phyloP scores from a whole-genome alignment of 2,888 invertebrate genomes.

The Apamea monoglypha region DNA sequence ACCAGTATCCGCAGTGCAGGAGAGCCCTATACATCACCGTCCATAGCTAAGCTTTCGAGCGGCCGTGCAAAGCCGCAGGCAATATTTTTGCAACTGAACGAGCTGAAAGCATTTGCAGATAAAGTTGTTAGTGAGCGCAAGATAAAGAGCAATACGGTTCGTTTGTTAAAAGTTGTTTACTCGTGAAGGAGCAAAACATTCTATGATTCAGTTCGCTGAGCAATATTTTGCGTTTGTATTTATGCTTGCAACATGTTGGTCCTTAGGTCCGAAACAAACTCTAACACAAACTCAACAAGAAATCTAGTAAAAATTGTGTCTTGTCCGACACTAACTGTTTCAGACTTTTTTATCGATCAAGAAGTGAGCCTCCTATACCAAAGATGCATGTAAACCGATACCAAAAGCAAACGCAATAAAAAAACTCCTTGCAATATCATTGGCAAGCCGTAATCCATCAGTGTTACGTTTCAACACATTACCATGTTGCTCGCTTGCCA shows the following conservation, averaged over 20 bases:
- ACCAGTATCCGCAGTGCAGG: slow-evolving; percentile 66
- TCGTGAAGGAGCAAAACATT: not conserved
- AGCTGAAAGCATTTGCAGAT: slow-evolving; percentile 57
- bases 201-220: not conserved
- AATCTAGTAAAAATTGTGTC: not conserved
- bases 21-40: slow-evolving; percentile 40
- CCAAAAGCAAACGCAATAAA: slow-evolving; percentile 31
- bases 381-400: slow-evolving; percentile 41
- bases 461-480: slow-evolving; percentile 74
- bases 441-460: slow-evolving; percentile 57
- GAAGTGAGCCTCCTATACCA: not conserved
- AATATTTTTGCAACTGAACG: slow-evolving; percentile 58
- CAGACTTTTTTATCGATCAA: slow-evolving; percentile 3
- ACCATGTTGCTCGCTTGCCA: slow-evolving; percentile 70
- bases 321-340: slow-evolving; percentile 13
- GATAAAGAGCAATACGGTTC: slow-evolving; percentile 43
- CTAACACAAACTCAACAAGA: not conserved
- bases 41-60: slow-evolving; percentile 37
- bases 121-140: slow-evolving; percentile 44
- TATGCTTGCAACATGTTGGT: not conserved
- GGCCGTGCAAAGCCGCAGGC: slow-evolving; percentile 35
- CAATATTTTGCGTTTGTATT: not conserved
- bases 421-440: slow-evolving; percentile 53
- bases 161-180: slow-evolving; percentile 43
- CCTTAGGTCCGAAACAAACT: not conserved